Conservation (phyloP, 1,140 invertebrate genomes). For the Nasonia giraulti region DNA sequence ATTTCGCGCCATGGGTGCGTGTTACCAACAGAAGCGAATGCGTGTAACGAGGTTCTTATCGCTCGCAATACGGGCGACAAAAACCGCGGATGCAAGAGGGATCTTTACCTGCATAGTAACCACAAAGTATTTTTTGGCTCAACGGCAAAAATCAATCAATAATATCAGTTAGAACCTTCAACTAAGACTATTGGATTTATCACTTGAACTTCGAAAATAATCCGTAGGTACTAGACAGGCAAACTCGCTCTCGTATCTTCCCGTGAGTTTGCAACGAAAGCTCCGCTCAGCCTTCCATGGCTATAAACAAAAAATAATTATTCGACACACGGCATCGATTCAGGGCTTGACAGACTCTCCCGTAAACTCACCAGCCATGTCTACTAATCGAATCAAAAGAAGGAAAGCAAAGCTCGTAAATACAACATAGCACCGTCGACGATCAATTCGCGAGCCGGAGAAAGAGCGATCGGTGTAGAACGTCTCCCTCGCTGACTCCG, state of each 20-base stretch:
- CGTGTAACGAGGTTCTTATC: neutral
- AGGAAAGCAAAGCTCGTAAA: no score
- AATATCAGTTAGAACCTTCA: constrained; percentile 9
- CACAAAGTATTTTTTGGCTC: constrained; percentile 35
- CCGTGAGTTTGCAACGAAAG: neutral
- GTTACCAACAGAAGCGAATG: neutral
- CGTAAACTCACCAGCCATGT: no score
- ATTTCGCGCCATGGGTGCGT: neutral
- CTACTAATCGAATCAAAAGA: no score
- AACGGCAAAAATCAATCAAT: constrained; percentile 38
- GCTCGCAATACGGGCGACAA: neutral
- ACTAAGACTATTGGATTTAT: constrained; percentile 38
- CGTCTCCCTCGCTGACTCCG: no score
- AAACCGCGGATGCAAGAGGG: neutral
- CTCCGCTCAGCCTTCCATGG: no score
- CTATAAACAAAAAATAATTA: no score
- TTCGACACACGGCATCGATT: neutral
- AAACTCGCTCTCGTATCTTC: neutral
- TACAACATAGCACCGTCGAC: no score
- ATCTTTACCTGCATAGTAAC: constrained; percentile 30
- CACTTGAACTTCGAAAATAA: constrained; percentile 33
- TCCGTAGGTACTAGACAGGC: constrained; percentile 36
- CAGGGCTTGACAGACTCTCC: neutral
- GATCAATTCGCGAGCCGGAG: no score
- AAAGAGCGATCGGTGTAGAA: no score